Base-by-base conservation (phyloP, 2,888 invertebrate species). In the Crepidodera aurea region DNA sequence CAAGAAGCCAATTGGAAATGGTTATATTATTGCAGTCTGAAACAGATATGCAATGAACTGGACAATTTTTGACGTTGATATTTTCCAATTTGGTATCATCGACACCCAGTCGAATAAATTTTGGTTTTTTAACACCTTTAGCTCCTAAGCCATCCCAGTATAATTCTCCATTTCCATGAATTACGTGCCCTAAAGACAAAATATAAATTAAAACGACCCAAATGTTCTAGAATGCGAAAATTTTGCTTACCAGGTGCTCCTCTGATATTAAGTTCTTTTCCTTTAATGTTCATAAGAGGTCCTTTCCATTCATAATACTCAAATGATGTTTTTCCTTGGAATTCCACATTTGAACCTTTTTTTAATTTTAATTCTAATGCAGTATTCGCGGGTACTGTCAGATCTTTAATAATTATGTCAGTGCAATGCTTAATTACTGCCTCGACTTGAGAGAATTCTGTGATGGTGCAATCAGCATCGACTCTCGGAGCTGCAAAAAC, bases 231-330 rank as follows among this genome's bases (percentile, higher is more conserved):
- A n/a, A n/a, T n/a, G n/a, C n/a, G n/a, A 16, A 15, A 15, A 10
- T n/a, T 12, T n/a, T 29, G 19, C 60, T 34, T 50, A 66, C 56
- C 56, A 46, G 18, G 6, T 22, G 18, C 37, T 34, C 56, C 56
- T 15, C 22, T n/a, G 4, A 56, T 13, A 13, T 19, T 12, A 1
- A 56, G 22, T 19, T 13, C 4, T 1, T 56, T 15, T 44, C 56
- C 56, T 0, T 22, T 1, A 46, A 57, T 60, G 2, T 19, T 16
- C 15, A 60, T 25, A 27, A 60, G 40, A 44, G 44, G 59, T 18
- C 48, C 58, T 27, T 50, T 19, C 59, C 59, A 59, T 29, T 59
- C 34, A 10, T 10, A 32, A 39, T 59, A 51, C 12, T 44, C 59
- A 19, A 59, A 59, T 13, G 16, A 13, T 8, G 34, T 42, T n/a